phyloP scores from a whole-genome alignment of 2,888 invertebrate species.

The Ophonus ardosiacus region DNA sequence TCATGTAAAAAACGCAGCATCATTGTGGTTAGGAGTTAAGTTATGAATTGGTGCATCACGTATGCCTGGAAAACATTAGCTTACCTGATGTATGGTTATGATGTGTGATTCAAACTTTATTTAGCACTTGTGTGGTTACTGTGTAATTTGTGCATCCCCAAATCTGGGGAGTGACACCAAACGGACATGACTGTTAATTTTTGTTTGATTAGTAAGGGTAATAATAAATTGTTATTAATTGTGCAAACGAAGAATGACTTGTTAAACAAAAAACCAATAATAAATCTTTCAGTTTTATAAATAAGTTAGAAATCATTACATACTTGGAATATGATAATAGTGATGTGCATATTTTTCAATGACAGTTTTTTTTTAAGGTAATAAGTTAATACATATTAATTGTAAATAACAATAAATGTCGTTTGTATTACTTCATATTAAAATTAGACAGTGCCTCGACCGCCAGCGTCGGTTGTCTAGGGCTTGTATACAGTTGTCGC shows the following conservation, averaged over 20 bases:
- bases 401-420: too few relatives aligned
- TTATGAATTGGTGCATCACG: slow-evolving; percentile 24
- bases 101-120: slow-evolving; percentile 13
- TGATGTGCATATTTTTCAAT: not conserved
- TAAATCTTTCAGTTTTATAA: not conserved
- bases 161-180: slow-evolving; percentile 8
- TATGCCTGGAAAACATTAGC: not conserved
- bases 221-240: slow-evolving; percentile 1
- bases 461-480: too few relatives aligned
- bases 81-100: slow-evolving; percentile 17
- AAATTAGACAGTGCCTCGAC: too few relatives aligned
- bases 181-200: not conserved
- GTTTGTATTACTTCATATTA: too few relatives aligned
- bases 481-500: too few relatives aligned
- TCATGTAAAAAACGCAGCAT: slow-evolving; percentile 11
- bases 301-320: not conserved
- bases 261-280: not conserved
- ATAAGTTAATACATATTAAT: not conserved
- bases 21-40: slow-evolving; percentile 12
- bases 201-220: slow-evolving; percentile 2
- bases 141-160: slow-evolving; percentile 27
- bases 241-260: not conserved
- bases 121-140: slow-evolving; percentile 15
- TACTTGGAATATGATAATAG: not conserved
- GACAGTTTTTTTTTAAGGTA: not conserved